A percentile compares a stretch with the other conserved stretches of the same genome.
phyloP scores from a whole-genome alignment of 2,888 invertebrate species.

The Hydropsyche betteni region DNA sequence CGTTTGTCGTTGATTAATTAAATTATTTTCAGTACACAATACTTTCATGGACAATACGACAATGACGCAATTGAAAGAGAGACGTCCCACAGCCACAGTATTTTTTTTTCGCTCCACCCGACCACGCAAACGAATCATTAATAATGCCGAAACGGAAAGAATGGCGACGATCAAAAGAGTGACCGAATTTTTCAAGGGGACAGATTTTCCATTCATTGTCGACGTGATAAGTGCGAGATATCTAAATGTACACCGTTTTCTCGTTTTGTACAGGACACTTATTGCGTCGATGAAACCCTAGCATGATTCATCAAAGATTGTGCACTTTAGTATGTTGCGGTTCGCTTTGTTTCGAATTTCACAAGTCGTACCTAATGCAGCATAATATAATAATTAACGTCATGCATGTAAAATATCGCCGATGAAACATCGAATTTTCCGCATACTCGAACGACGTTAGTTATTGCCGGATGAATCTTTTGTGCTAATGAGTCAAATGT shows the following conservation, averaged over 20 bases:
- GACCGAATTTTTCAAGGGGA: no score
- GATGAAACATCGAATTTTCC: not conserved
- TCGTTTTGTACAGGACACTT: no score
- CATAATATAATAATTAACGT: conserved; percentile 3
- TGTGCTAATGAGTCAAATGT: no score
- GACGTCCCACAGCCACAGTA: not conserved
- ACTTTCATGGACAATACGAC: conserved; percentile 34
- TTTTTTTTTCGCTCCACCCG: not conserved
- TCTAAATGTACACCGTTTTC: no score
- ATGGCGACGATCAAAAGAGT: conserved; percentile 20
- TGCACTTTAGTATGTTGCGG: not conserved
- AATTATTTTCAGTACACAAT: conserved; percentile 35
- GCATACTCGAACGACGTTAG: not conserved
- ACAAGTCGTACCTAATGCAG: conserved; percentile 10
- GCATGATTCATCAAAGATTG: no score
- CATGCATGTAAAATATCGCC: not conserved
- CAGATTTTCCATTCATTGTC: no score
- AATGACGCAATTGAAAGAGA: conserved; percentile 34
- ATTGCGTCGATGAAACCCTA: no score
- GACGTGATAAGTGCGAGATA: no score
- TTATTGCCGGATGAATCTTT: not conserved
- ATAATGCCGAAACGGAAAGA: conserved; percentile 24
- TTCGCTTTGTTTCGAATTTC: not conserved
- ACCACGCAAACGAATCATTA: conserved; percentile 35
- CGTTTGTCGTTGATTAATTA: conserved; percentile 42